phyloP scores from a whole-genome alignment of 2,888 invertebrate genomes.

The Epistrophe eligans region DNA sequence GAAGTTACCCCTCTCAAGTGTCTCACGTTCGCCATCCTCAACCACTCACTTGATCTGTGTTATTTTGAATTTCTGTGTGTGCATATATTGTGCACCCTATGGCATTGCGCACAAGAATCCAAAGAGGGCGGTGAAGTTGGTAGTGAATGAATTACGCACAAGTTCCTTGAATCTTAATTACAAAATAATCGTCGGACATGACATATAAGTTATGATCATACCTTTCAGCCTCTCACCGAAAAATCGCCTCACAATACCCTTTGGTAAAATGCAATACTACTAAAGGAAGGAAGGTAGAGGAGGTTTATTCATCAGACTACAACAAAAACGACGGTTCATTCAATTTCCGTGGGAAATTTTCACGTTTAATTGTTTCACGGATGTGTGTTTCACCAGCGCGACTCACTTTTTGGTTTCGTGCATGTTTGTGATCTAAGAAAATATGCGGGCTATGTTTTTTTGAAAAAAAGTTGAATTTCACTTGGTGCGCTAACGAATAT shows the following conservation, averaged over 20 bases:
- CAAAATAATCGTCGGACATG: slow-evolving; percentile 76
- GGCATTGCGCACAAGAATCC: slow-evolving; percentile 51
- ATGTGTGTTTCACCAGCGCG: slow-evolving; percentile 25
- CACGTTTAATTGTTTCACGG: slow-evolving; percentile 73
- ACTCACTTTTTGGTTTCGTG: not conserved
- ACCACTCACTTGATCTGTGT: slow-evolving; percentile 21
- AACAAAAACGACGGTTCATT: slow-evolving; percentile 69
- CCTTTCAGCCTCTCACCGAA: slow-evolving; percentile 58
- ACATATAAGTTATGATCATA: slow-evolving; percentile 76
- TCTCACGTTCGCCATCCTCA: not conserved
- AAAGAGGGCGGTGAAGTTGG: slow-evolving; percentile 71
- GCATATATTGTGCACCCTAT: slow-evolving; percentile 46
- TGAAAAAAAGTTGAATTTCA: not conserved
- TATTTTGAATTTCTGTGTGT: slow-evolving; percentile 32
- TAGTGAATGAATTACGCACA: slow-evolving; percentile 75
- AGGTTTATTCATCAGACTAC: slow-evolving; percentile 21
- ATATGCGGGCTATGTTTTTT: slow-evolving; percentile 39
- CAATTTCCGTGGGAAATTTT: slow-evolving; percentile 75
- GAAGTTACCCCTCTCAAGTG: slow-evolving; percentile 5
- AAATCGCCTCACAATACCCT: slow-evolving; percentile 55
- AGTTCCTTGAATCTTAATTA: slow-evolving; percentile 76
- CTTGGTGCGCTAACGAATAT: slow-evolving; percentile 34
- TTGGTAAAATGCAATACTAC: slow-evolving; percentile 71
- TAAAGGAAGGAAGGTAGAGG: not conserved
- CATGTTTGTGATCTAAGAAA: slow-evolving; percentile 45